Percentiles rank a stretch among this genome's conserved stretches.
phyloP scores from a whole-genome alignment of 2,888 invertebrate genomes.

The Girardia tigrina region DNA sequence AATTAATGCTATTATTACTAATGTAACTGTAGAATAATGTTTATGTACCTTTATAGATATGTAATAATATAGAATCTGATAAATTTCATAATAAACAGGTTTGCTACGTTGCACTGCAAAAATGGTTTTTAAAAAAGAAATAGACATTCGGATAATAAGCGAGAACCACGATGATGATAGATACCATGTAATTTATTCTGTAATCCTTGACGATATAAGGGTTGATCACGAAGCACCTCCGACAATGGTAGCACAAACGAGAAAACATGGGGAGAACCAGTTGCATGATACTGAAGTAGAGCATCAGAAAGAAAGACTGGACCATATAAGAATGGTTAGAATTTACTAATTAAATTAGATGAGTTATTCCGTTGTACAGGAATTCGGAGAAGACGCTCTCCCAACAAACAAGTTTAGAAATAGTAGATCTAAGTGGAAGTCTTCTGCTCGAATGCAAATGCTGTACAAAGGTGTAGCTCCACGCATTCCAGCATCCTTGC shows the following conservation, averaged over 20 bases:
- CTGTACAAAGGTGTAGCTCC: constrained; percentile 40
- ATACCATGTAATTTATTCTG: constrained; percentile 10
- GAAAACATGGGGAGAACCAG: constrained; percentile 42
- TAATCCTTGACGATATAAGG: constrained; percentile 29
- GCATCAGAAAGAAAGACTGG: constrained; percentile 40
- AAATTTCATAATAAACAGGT: too few relatives aligned
- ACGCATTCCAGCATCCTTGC: constrained; percentile 27
- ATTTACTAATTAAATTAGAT: not conserved
- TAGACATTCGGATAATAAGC: constrained; percentile 31
- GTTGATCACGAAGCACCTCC: constrained; percentile 39
- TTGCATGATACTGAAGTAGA: constrained; percentile 42
- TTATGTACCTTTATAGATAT: too few relatives aligned
- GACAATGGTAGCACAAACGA: constrained; percentile 42
- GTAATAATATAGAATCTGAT: too few relatives aligned
- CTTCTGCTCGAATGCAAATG: constrained; percentile 40
- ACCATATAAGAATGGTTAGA: constrained; percentile 39
- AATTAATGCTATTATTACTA: too few relatives aligned
- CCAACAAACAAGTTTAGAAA: constrained; percentile 40
- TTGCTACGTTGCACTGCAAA: not conserved
- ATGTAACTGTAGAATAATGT: too few relatives aligned
- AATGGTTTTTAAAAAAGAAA: constrained; percentile 37
- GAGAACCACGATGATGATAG: not conserved
- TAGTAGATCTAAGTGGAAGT: constrained; percentile 41
- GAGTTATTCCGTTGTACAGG: constrained; percentile 26
- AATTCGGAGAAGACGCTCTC: constrained; percentile 41